Evolutionary conservation across 30 jellyfish, hydroid and myxozoan genomes (phyloP), one percentile per base, ranked within the genome.

Genomic region (Chrysaora quinquecirrha): DNA sequence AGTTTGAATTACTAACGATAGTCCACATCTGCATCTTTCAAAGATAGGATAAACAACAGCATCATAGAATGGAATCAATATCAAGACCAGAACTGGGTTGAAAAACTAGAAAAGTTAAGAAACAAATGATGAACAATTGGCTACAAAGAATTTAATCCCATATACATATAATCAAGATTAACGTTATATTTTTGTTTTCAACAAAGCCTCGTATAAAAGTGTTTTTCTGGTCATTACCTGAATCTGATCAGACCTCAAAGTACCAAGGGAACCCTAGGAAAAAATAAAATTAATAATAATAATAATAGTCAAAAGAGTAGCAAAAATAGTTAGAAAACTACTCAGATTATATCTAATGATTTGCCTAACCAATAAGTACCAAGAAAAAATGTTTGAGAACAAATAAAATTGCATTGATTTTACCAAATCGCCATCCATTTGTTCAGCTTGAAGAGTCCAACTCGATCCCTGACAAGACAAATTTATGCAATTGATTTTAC

Each of bases 351-450:
- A n/a, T n/a, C n/a, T n/a, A n/a, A n/a, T n/a, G n/a, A n/a, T n/a
- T n/a, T n/a, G n/a, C n/a, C n/a, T n/a, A n/a, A n/a, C n/a, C n/a
- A n/a, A n/a, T n/a, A n/a, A n/a, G n/a, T n/a, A n/a, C n/a, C n/a
- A n/a, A n/a, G n/a, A n/a, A n/a, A n/a, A n/a, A n/a, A n/a, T 52
- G 68, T 52, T 1, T 31, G 31, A 38, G n/a, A 74, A 19, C 29
- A 4, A 3, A 48, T 19, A 33, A 74, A 74, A 74, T 1, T 48
- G 29, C 49, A 14, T 20, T n/a, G n/a, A n/a, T 1, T 84, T 65
- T 85, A 91, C 98, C 86, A 94, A 78, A 50, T 94, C 99, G 0
- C 99, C 99, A 78, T 94, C 98, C 99, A 94, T 94, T 54, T 94
- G 99, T 30, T 87, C 96, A 0, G 99, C 99, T 76, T 94, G 99